Conservation (phyloP, 1,140 invertebrate genomes). For the Nixonia krombeini region DNA sequence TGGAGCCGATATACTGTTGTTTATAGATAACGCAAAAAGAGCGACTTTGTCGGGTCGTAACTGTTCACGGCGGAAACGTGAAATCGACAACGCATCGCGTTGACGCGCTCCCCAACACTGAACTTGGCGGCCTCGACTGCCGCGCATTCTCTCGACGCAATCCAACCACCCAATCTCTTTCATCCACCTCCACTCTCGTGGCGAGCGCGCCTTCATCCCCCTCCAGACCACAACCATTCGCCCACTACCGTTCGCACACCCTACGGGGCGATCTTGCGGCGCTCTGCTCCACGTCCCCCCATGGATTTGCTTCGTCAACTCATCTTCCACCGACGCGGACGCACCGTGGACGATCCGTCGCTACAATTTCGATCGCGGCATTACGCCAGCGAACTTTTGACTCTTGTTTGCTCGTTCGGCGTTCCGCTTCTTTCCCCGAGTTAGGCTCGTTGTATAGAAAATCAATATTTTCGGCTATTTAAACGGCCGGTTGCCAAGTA, state of each 20-base stretch:
- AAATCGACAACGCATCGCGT: conserved; percentile 64
- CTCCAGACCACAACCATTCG: conserved; percentile 60
- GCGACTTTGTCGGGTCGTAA: conserved; percentile 14
- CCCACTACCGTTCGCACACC: conserved; percentile 44
- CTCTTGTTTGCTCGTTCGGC: no score
- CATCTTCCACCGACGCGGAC: conserved; percentile 7
- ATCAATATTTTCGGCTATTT: conserved; percentile 45
- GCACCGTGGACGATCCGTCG: neutral
- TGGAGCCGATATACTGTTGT: neutral
- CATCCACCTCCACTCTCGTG: conserved; percentile 43
- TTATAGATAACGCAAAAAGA: conserved; percentile 6
- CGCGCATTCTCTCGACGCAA: conserved; percentile 68
- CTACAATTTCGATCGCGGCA: neutral
- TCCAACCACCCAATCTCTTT: conserved; percentile 60
- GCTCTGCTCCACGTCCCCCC: conserved; percentile 17
- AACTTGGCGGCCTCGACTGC: conserved; percentile 64
- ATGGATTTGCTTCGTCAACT: conserved; percentile 24
- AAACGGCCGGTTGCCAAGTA: conserved; percentile 36
- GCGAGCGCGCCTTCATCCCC: conserved; percentile 41
- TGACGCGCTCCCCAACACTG: conserved; percentile 66
- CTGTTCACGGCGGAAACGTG: conserved; percentile 28
- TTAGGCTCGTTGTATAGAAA: conserved; percentile 23
- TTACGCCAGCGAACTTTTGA: conserved; percentile 26
- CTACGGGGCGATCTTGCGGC: conserved; percentile 25
- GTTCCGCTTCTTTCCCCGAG: conserved; percentile 12